A percentile compares a stretch with the other conserved stretches of the same genome.
phyloP scores from a whole-genome alignment of 2,888 invertebrate genomes.

The Caenorhabditis parvicauda region DNA sequence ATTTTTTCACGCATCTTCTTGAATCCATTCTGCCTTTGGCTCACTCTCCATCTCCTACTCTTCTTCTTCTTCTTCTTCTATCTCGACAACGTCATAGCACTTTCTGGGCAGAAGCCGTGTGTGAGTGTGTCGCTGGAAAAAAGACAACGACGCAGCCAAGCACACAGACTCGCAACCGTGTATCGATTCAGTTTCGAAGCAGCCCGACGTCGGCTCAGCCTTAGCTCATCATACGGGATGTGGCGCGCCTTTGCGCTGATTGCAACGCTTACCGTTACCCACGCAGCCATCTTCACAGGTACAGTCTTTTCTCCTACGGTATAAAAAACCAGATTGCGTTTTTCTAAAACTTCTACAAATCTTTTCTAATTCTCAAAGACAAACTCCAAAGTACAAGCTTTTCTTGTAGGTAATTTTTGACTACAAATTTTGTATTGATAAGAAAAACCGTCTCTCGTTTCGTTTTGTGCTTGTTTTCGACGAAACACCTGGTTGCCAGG shows the following conservation, averaged over 20 bases:
- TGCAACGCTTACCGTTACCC: constrained; percentile 23
- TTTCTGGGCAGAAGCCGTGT: not conserved
- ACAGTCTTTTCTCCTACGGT: not conserved
- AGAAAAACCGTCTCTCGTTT: no score
- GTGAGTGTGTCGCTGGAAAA: no score
- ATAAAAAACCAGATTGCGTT: not conserved
- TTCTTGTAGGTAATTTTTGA: no score
- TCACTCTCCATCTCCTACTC: not conserved
- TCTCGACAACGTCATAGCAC: not conserved
- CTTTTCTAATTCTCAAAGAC: no score
- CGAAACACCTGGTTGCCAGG: no score
- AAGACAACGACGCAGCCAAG: not conserved
- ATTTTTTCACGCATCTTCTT: constrained; percentile 23
- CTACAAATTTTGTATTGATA: no score
- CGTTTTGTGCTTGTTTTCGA: no score
- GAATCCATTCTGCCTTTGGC: constrained; percentile 15
- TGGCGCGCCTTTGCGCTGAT: constrained; percentile 30
- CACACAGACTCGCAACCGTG: no score
- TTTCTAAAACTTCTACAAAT: no score
- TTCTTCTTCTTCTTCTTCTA: not conserved
- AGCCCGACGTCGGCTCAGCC: no score
- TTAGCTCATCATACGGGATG: constrained; percentile 33
- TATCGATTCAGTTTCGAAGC: no score
- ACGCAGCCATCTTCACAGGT: constrained; percentile 32
- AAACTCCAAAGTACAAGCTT: no score